A percentile compares a stretch with the other conserved stretches of the same genome.
phyloP scores from a whole-genome alignment of 2,888 invertebrate species.

The Eupithecia tripunctaria region DNA sequence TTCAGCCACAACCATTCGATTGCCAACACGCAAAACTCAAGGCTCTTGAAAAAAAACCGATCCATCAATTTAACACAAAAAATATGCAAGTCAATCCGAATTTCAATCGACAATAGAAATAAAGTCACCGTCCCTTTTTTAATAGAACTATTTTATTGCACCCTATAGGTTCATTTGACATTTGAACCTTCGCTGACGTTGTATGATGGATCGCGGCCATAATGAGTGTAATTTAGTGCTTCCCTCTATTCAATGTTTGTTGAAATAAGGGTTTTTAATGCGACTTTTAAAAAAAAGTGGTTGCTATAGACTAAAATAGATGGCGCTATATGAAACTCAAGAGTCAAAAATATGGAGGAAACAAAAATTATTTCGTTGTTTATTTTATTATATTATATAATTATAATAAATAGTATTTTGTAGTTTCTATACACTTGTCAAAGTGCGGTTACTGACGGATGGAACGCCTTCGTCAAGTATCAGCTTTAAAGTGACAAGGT shows the following conservation, averaged over 20 bases:
- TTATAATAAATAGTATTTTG: too few species aligned
- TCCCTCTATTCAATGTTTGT: constrained; percentile 73
- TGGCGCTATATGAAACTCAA: too few species aligned
- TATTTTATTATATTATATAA: too few species aligned
- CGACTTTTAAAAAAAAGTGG: too few species aligned
- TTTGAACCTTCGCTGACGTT: constrained; percentile 83
- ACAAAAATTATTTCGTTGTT: too few species aligned
- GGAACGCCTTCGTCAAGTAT: too few species aligned
- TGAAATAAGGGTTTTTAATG: too few species aligned
- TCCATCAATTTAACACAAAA: constrained; percentile 85
- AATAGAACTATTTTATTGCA: constrained; percentile 83
- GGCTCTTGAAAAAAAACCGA: constrained; percentile 75
- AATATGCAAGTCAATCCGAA: constrained; percentile 84
- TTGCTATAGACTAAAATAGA: too few species aligned
- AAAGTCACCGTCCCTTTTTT: constrained; percentile 85
- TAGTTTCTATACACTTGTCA: too few species aligned
- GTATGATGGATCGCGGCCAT: constrained; percentile 82
- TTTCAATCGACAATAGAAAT: constrained; percentile 84
- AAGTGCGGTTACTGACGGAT: too few species aligned
- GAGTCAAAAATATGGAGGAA: too few species aligned
- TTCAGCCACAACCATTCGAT: constrained; percentile 61
- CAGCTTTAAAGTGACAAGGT: background rate
- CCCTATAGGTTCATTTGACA: constrained; percentile 83
- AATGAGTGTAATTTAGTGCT: constrained; percentile 84
- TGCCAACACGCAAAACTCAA: constrained; percentile 69